Base-by-base conservation (phyloP, 2,797 vertebrate genomes). In the Lutjanus argentimaculatus region DNA sequence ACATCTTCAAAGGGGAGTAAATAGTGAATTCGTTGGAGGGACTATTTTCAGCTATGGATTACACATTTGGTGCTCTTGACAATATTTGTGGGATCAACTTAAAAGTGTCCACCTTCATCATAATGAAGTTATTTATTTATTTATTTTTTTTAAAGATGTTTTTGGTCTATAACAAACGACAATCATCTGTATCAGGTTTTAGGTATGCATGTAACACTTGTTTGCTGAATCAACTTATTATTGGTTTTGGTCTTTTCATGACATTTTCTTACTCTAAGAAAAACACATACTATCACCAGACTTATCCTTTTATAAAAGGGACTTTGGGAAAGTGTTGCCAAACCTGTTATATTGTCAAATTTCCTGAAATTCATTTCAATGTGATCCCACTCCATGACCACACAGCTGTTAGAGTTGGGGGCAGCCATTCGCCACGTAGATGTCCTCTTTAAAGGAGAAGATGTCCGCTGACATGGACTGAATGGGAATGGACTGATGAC, bases 291-390 rank as follows among this genome's bases (percentile, higher is more conserved):
- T 45, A 64, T 6, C 16, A 30, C 1, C 13, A 52, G 2, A 22
- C 14, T 55, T n/a, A 67, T 55, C 3, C 5, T 8, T 15, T 42
- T 8, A 42, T 16, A 53, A 46, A 55, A 68, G 15, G 15, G 10
- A 40, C 1, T 36, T 19, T 11, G 8, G 4, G 6, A 25, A 5
- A 7, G n/a, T 55, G 51, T 56, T 45, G 8, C 82, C 88, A 85
- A 94, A 99, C 98, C 99, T 97, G 98, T 98, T 84, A 99, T 99
- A 42, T 98, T 98, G 93, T 99, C 98, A 1, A 99, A 99, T 84
- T 96, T 98, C 86, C 99, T 96, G 95, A 99, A 99, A 77, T 99
- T 97, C 95, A 97, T 97, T 89, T 99, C 99, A 61, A 99, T 97
- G 92, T 99, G 98, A 92, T 99, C 98, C 99, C 99, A 99, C 88